Evolutionary conservation across 1,140 invertebrate genomes (phyloP), one percentile per base, ranked within the genome.

Genomic region (Lepidurus packardi): DNA sequence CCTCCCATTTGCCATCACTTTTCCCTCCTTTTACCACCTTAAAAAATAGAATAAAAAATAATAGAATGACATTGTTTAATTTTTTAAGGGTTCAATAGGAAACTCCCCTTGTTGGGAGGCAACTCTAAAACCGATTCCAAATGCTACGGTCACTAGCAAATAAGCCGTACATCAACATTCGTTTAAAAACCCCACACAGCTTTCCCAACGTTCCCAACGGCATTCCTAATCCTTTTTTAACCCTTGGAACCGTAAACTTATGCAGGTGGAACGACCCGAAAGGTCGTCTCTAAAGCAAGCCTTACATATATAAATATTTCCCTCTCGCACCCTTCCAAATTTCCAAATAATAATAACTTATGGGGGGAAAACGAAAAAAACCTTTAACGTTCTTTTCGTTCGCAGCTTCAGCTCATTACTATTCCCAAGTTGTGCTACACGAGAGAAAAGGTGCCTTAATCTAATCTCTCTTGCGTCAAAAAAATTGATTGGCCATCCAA

Each of bases 1-100:
- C 16, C 78, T n/a, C 42, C 42, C 73, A 34, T 44, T 74, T 44
- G 77, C 24, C 80, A n/a, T 75, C 76, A 43, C 78, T 41, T 65
- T 21, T 65, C 10, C 53, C 53, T n/a, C 53, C 13, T 16, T 9
- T 65, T 65, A 21, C 16, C 53, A 21, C 47, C 11, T 65, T 65
- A n/a, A 13, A 65, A 65, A 65, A 65, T n/a, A n/a, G n/a, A n/a
- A n/a, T n/a, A n/a, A 74, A 74, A n/a, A 75, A 75, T 21, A 41
- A 4, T 16, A 75, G 10, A 75, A 42, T 6, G 16, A 5, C 9
- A 75, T n/a, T 9, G 42, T 75, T 41, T 41, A 34, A 75, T 43
- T 75, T 43, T 75, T 75, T 42, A 25, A 25, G 34, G 34, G 34
- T 73, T 34, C 34, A 34, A 34, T 34, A 34, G 25, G 25, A 2